Evolutionary conservation across 1,140 invertebrate genomes (phyloP).

Genomic region (Microplitis demolitor): DNA sequence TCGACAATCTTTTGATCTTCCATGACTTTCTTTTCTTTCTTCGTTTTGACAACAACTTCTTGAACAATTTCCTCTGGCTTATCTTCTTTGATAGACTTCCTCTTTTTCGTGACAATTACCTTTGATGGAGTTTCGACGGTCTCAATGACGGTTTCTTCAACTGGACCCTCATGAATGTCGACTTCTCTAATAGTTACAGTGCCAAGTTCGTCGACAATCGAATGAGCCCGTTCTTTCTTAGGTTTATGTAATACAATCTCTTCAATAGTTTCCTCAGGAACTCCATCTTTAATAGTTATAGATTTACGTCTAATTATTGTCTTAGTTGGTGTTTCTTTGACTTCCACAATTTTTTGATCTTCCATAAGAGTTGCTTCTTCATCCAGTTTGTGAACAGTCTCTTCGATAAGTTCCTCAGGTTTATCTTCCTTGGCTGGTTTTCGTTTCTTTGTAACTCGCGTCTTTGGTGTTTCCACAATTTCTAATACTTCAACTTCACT

Average conservation of each 20-base stretch:
- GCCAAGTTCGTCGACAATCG: slow-evolving; percentile 24
- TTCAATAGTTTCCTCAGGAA: slow-evolving; percentile 31
- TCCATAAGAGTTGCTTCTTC: slow-evolving; percentile 33
- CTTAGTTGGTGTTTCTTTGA: slow-evolving; percentile 30
- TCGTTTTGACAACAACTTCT: slow-evolving; percentile 30
- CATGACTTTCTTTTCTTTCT: slow-evolving; percentile 18
- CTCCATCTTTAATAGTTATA: slow-evolving; percentile 34
- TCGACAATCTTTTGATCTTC: slow-evolving; percentile 35
- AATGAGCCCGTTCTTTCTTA: slow-evolving; percentile 32
- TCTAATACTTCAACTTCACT: slow-evolving; percentile 32
- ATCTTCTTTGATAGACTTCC: slow-evolving; percentile 41
- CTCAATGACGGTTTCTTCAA: slow-evolving; percentile 34
- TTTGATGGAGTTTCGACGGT: slow-evolving; percentile 34
- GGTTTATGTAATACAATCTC: slow-evolving; percentile 39
- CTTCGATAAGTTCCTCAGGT: slow-evolving; percentile 30
- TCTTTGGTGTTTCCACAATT: slow-evolving; percentile 38
- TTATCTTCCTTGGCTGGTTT: slow-evolving; percentile 33
- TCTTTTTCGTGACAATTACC: slow-evolving; percentile 45
- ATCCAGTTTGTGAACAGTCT: slow-evolving; percentile 27
- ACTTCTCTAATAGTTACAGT: slow-evolving; percentile 24
- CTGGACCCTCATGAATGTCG: slow-evolving; percentile 14
- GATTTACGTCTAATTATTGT: slow-evolving; percentile 35
- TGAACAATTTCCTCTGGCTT: slow-evolving; percentile 24
- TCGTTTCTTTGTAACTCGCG: slow-evolving; percentile 40
- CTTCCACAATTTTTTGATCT: slow-evolving; percentile 37